A percentile compares a stretch with the other conserved stretches of the same genome.
Conservation (phyloP, 2,113 vertebrate genomes). For the Peromyscus leucopus region DNA sequence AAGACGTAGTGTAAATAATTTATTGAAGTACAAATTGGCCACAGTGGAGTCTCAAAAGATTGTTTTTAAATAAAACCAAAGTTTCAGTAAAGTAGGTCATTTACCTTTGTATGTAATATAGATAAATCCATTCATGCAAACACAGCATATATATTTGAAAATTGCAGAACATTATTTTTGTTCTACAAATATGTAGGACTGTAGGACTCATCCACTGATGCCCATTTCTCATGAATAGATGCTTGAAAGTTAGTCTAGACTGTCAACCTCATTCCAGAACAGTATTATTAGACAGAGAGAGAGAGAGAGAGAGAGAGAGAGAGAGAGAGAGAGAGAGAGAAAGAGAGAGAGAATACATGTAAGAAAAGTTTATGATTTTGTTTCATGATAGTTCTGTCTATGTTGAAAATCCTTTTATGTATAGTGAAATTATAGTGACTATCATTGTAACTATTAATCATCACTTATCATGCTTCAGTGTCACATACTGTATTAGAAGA, state of each 20-base stretch:
- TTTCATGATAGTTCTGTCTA: background rate
- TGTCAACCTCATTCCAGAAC: background rate
- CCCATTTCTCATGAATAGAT: background rate
- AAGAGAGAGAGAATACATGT: background rate
- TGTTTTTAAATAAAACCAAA: constrained; percentile 5
- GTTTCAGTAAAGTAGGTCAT: constrained; percentile 11
- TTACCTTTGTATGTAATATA: background rate
- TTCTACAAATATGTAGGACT: background rate
- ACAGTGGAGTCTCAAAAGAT: background rate
- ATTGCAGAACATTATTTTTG: background rate
- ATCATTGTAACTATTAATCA: background rate
- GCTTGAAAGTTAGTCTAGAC: rapidly evolving
- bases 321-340: too few relatives aligned
- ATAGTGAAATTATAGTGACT: background rate
- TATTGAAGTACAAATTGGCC: background rate
- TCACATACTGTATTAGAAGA: background rate
- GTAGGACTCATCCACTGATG: rapidly evolving
- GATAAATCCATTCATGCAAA: background rate
- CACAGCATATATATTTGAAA: constrained; percentile 15
- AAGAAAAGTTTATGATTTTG: background rate
- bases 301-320: background rate
- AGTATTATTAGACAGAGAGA: background rate
- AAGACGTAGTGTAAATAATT: background rate
- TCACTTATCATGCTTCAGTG: background rate
- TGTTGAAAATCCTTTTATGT: background rate